Evolutionary conservation across 2,113 vertebrate genomes (phyloP).

Genomic region (Micromys minutus): DNA sequence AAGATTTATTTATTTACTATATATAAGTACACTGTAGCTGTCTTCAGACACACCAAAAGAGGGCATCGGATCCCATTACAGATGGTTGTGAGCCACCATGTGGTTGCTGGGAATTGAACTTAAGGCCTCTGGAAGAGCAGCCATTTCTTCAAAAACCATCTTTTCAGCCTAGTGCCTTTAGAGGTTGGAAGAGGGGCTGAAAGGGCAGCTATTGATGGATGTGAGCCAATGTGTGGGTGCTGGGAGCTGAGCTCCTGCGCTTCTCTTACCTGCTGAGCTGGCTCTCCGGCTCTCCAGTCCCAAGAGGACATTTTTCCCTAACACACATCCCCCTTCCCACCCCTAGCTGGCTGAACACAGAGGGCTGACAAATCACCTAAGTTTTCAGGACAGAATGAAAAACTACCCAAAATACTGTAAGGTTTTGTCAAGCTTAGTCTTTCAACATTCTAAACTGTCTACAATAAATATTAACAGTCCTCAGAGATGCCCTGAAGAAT

Average conservation of each 20-base stretch:
- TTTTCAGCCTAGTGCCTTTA: too few species aligned
- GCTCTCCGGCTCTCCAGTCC: neutral
- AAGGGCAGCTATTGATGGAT: neutral
- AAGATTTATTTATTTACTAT: too few species aligned
- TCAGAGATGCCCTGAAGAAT: neutral
- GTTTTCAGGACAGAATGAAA: conserved; percentile 31
- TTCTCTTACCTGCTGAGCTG: neutral
- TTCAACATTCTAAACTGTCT: conserved; percentile 11
- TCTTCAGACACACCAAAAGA: too few species aligned
- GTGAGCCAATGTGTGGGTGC: neutral
- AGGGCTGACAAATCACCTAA: neutral
- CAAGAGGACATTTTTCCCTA: neutral
- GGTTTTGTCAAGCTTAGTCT: neutral
- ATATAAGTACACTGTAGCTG: too few species aligned
- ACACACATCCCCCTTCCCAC: neutral
- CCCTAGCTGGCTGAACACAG: neutral
- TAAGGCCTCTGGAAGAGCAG: too few species aligned
- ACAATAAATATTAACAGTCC: neutral
- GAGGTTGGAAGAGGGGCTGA: neutral
- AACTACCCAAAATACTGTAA: neutral
- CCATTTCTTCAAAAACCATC: too few species aligned
- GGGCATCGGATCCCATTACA: too few species aligned
- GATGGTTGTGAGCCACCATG: too few species aligned
- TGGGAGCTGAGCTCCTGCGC: neutral
- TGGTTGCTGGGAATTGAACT: too few species aligned